These are phyloP conservation scores for Sturnus vulgaris DNA, from an alignment of 2,113 vertebrate genomes.

Conservation along the genomic window DNA sequence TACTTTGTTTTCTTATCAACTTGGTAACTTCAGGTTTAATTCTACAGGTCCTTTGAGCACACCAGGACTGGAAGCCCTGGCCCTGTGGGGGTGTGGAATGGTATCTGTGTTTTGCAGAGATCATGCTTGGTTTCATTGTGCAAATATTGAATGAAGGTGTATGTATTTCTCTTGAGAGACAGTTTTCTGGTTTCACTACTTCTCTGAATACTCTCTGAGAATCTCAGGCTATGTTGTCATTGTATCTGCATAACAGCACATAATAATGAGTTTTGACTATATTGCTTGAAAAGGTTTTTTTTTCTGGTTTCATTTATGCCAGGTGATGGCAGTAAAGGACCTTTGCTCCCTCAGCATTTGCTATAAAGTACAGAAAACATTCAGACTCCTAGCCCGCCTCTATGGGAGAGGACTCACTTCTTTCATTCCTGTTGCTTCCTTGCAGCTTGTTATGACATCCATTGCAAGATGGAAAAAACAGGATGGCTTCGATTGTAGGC, in stretches of 20 bases:
- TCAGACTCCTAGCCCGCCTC: background rate
- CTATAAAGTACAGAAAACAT: background rate
- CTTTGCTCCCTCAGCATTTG: conserved; percentile 21
- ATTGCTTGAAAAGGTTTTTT: background rate
- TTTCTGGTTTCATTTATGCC: conserved; percentile 52
- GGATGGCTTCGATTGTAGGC: background rate
- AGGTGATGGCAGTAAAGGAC: conserved; percentile 74
- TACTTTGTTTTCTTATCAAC: background rate
- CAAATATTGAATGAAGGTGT: background rate
- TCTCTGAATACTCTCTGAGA: background rate
- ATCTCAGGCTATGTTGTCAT: background rate
- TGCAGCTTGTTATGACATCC: background rate
- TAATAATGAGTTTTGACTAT: background rate
- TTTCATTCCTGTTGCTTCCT: background rate
- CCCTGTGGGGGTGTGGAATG: background rate
- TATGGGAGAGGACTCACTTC: background rate
- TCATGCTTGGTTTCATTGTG: background rate
- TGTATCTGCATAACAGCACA: background rate
- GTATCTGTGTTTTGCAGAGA: background rate
- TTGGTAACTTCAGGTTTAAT: background rate
- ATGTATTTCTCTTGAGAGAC: background rate
- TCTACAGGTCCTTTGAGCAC: background rate
- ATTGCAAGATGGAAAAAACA: background rate
- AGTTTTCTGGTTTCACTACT: background rate
- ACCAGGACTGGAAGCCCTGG: background rate